Conservation (phyloP, 2,113 vertebrate genomes). For the Anseranas semipalmata region DNA sequence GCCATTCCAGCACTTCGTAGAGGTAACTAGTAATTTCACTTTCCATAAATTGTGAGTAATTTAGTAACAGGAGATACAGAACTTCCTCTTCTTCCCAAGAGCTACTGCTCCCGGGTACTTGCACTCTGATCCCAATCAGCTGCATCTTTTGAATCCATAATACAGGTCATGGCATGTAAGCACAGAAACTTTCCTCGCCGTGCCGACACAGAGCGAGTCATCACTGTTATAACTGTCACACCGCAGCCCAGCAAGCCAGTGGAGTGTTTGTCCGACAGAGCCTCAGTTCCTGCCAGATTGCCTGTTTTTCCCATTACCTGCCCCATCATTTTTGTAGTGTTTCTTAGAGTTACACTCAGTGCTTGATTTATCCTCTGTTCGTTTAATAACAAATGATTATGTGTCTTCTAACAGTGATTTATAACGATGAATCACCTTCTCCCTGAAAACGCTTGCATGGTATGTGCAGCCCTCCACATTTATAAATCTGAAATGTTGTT, state of each 20-base stretch:
- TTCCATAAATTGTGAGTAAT: background rate
- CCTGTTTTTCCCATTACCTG: background rate
- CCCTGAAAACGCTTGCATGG: background rate
- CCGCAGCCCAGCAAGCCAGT: background rate
- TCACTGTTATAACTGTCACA: background rate
- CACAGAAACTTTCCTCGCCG: background rate
- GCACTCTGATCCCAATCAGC: background rate
- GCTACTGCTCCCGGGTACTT: background rate
- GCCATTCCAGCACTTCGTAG: rapidly evolving
- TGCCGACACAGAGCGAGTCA: rapidly evolving
- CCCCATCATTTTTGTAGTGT: background rate
- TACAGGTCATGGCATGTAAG: rapidly evolving
- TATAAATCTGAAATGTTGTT: background rate
- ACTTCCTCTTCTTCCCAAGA: background rate
- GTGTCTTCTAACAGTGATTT: conserved; percentile 24
- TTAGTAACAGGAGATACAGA: background rate
- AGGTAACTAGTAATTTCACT: background rate
- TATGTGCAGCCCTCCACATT: background rate
- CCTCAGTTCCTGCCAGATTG: background rate
- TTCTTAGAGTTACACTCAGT: background rate
- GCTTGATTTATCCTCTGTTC: conserved; percentile 13
- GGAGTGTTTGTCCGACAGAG: background rate
- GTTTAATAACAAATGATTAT: conserved; percentile 32
- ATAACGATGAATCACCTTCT: background rate
- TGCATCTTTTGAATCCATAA: background rate